phyloP scores from a whole-genome alignment of 2,888 invertebrate genomes.

The Catotricha subobsoleta region DNA sequence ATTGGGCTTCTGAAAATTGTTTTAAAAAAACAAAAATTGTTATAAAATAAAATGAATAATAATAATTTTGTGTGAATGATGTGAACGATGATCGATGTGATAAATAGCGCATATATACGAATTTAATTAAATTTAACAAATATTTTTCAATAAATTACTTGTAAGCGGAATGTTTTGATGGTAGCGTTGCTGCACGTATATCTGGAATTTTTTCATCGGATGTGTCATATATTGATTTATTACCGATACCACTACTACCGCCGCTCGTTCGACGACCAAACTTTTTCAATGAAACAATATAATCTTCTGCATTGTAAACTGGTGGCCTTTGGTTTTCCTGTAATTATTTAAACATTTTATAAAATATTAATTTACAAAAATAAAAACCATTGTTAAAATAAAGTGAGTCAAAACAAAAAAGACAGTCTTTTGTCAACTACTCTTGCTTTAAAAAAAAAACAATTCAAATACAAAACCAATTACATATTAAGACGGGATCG shows the following conservation, averaged over 20 bases:
- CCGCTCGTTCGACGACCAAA: conserved; percentile 36
- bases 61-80: not conserved
- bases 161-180: conserved; percentile 26
- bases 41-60: not conserved
- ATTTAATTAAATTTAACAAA: conserved; percentile 1
- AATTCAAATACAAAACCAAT: no score
- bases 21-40: not conserved
- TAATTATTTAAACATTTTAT: conserved; percentile 6
- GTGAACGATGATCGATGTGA: not conserved
- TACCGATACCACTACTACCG: conserved; percentile 16
- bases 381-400: not conserved
- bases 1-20: conserved; percentile 40
- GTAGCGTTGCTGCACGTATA: conserved; percentile 24
- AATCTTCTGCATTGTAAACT: conserved; percentile 80
- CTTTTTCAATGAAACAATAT: conserved; percentile 59
- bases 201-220: conserved; percentile 17
- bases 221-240: conserved; percentile 27
- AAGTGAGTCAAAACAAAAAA: not conserved
- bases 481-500: no score
- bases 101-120: not conserved
- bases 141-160: conserved; percentile 17
- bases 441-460: not conserved
- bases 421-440: not conserved
- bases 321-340: conserved; percentile 73
- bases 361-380: not conserved